Base-by-base conservation (phyloP, 1,140 invertebrate genomes). In the Dendrolimus kikuchii region DNA sequence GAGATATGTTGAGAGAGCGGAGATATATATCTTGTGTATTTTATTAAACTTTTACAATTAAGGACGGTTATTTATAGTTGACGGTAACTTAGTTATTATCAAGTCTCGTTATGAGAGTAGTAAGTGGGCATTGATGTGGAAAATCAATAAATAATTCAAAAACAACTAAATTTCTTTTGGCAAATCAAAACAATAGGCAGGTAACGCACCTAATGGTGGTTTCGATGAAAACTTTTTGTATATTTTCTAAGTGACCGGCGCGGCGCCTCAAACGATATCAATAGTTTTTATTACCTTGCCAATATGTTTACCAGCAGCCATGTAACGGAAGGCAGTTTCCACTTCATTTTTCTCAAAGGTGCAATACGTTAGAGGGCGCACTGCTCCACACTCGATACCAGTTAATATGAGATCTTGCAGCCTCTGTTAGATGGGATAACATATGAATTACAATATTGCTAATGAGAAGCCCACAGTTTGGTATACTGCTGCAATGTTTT, bases 301-400 rank as follows among this genome's bases (percentile, higher is more conserved):
- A 54, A 96, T 94, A 77, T 97, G 95, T 86, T 95, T 95, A 8
- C 95, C 95, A 56, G 92, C 90, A 5, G 94, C 92, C 92, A 97
- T 95, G 69, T 92, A 92, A 49, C 92, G 83, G 79, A 93, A 94
- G 3, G 92, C 92, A 60, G 90, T 77, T 68, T 93, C 92, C 4
- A 92, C 76, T 71, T 93, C 88, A 52, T 91, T 70, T 38, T 84
- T 85, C 10, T 87, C 70, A 64, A 93, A 94, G 1, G 90, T 87
- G 38, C 87, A 90, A 52, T 88, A 81, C 0, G 88, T 88, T 42
- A 94, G 73, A 2, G 92, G 92, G 58, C 89, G 88, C 2, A 93
- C 90, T 2, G 89, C 88, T n/a, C 92, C 95, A 46, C 77, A 88
- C 54, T 89, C 81, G 36, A 95, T 92, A 51, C 92, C 93, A 49